These are phyloP conservation scores for Nebria brevicollis DNA, from an alignment of 2,888 invertebrate genomes.

Conservation along the genomic window DNA sequence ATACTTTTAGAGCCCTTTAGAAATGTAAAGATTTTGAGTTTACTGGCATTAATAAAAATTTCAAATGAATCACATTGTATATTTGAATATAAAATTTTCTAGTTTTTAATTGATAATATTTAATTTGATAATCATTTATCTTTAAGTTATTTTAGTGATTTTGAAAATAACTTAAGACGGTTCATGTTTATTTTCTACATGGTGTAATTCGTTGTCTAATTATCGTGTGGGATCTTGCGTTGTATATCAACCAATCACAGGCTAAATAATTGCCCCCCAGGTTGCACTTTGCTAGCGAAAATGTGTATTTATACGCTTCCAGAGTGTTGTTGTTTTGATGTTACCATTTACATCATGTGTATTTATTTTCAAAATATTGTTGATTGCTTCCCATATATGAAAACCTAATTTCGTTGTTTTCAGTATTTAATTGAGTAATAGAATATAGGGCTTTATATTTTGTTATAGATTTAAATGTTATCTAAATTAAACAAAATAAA, in stretches of 20 bases:
- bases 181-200: neutral
- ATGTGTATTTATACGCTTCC: constrained; percentile 12
- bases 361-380: constrained; percentile 9
- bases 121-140: neutral
- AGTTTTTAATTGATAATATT: neutral
- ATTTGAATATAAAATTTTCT: too few relatives aligned
- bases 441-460: too few relatives aligned
- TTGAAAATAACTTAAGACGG: neutral
- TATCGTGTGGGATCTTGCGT: constrained; percentile 4
- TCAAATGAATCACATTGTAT: too few relatives aligned
- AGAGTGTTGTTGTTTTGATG: constrained; percentile 16
- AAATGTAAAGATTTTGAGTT: neutral
- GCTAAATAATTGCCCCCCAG: constrained; percentile 18
- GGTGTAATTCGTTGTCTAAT: constrained; percentile 16
- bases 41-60: neutral
- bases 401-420: neutral
- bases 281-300: neutral
- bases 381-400: neutral
- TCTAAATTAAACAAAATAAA: neutral
- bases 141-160: neutral
- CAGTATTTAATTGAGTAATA: too few relatives aligned
- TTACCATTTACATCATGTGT: neutral
- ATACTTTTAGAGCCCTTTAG: neutral
- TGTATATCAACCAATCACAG: constrained; percentile 22
- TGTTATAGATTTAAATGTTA: neutral